Evolutionary conservation across 1,140 invertebrate species (phyloP), one percentile per base, ranked within the genome.

Genomic region (Pissodes strobi): DNA sequence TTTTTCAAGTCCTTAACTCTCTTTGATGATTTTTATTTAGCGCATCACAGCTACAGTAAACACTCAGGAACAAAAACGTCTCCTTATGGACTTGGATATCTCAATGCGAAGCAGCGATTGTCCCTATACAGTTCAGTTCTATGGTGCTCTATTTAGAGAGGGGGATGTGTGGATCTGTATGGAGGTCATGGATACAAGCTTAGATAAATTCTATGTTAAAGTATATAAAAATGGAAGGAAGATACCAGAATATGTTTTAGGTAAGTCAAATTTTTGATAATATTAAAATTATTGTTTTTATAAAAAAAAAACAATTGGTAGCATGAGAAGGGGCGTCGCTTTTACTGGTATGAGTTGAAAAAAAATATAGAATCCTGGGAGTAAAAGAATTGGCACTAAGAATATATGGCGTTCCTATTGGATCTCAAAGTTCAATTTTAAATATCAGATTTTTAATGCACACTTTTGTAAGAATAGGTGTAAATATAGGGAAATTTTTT

Each of bases 151-250:
- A 72, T 97, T 99, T 73, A 88, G 92, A 41, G 93, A 95, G 80
- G 93, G 92, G 12, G 95, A 98, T 81, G 96, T 98, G 22, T 99
- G 96, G 96, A 98, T 99, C 74, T 99, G 96, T 77, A 99, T 99
- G 97, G 97, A 99, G 82, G 77, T 98, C 9, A 99, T 99, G 97
- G 92, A 96, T 70, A 97, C 93, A 67, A 98, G 95, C 78, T 84
- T 99, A 66, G 97, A 99, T 74, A 98, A 99, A 80, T 94, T 95
- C 81, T 99, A 91, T 80, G 88, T 82, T 71, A 95, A 90, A 82
- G 90, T 88, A 27, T 95, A 88, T 77, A 88, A 87, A 78, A 86
- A 88, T 77, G 82, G 85, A 34, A 80, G 85, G 71, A 85, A 86
- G 38, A 93, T 99, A 75, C 92, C 94, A 67, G 97, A 99, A 82